Evolutionary conservation across 1,140 invertebrate species (phyloP), one percentile per base, ranked within the genome.

Genomic region (Leptopilina boulardi): DNA sequence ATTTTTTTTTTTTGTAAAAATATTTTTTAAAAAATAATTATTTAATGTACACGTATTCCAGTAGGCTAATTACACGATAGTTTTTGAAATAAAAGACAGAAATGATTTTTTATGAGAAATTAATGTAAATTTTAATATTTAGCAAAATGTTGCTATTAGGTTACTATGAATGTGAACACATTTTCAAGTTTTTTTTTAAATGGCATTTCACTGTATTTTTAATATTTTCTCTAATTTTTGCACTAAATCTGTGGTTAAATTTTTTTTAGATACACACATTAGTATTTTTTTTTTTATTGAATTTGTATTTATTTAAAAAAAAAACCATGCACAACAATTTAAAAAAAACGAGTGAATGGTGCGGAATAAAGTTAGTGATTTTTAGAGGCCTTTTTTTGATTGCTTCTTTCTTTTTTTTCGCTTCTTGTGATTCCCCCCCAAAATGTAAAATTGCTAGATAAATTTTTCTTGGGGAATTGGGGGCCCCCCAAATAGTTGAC

Each of bases 401-500:
- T 80, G 79, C 79, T 80, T 80, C 75, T 77, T n/a, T 79, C 82
- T 77, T 59, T 79, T 81, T 80, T 85, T 80, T 83, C 77, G 80
- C 78, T 82, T 83, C 79, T 81, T 54, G 70, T 75, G 21, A 71
- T 15, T 41, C 73, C 41, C 75, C 23, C 71, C n/a, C n/a, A n/a
- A n/a, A 21, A 74, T 71, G 8, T 74, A 71, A 59, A 74, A 26
- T 19, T 78, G 38, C 38, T 70, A 42, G 51, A 19, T 72, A 23
- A 77, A 70, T 74, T 79, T 77, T 75, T 76, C n/a, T 56, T 70
- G 77, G 75, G 71, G 10, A 74, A 19, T 72, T 71, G 75, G 26
- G 71, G 51, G 47, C 76, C 77, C 75, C n/a, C n/a, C n/a, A n/a
- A 76, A 81, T 77, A 79, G 84, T 85, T 85, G 80, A 88, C 82